Evolutionary conservation across 2,888 invertebrate genomes (phyloP), one percentile per base, ranked within the genome.

Genomic region (Drosophila nr. perissopoda): DNA sequence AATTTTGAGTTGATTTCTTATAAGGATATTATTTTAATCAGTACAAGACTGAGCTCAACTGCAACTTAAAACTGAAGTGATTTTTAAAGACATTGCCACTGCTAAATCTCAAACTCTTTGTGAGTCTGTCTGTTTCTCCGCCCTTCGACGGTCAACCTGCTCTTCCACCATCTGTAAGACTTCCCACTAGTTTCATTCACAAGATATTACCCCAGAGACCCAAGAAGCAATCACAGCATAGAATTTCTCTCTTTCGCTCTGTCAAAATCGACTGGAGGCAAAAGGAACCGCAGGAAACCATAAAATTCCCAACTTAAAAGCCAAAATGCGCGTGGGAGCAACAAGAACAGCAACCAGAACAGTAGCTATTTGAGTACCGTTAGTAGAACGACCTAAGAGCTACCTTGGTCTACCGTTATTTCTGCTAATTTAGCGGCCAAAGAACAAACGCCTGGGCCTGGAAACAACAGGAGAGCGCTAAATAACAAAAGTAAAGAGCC

Each of bases 321-420:
- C 68, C 67, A 51, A 29, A 40, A 38, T 29, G 54, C 70, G 68
- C 58, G 18, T 58, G 58, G 61, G 52, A n/a, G 54, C 67, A 38
- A 21, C 33, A 21, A 33, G 8, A 53, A n/a, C 18, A 36, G 25
- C 25, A 27, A 27, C 27, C 67, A 59, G 57, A 70, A 82, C 90
- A 79, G 90, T 85, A 89, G 90, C 85, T 81, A 70, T 69, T 82
- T 85, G 81, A 88, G 76, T 88, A 73, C 77, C 82, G 88, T 85
- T 89, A 85, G 89, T 38, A 54, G 58, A 71, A 69, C 48, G 66
- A 59, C 58, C 59, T 59, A 60, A 42, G 76, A 56, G 63, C 6
- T 46, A 46, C 27, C 25, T 4, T 27, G 40, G 61, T 57, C 61
- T 57, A 81, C 84, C 82, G 90, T 90, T 87, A 89, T 89, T 87